Evolutionary conservation across 2,113 vertebrate genomes (phyloP).

Genomic region (Ailuropoda melanoleuca): DNA sequence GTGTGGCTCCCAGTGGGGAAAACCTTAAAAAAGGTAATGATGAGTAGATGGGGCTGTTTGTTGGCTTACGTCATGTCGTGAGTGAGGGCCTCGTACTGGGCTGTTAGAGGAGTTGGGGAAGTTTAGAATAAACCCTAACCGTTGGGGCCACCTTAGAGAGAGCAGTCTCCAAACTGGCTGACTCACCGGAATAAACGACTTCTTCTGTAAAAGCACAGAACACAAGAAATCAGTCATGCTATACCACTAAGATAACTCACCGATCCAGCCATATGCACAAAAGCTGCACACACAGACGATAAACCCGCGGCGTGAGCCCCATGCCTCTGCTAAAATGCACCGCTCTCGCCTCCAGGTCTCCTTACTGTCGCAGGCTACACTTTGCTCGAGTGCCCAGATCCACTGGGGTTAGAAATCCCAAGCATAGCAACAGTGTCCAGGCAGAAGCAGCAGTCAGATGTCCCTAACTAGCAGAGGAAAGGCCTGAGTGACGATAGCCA

Average conservation of each 20-base stretch:
- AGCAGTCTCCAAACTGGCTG: neutral
- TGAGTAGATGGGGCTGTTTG: neutral
- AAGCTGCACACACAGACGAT: neutral
- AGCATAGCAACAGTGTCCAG: conserved; percentile 60
- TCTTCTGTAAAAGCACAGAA: conserved; percentile 6
- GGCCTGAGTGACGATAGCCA: conserved; percentile 16
- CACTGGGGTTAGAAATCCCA: conserved; percentile 56
- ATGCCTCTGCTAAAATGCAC: neutral
- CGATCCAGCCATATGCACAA: neutral
- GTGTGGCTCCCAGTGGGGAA: neutral
- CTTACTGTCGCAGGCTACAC: conserved; percentile 33
- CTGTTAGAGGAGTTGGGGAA: neutral
- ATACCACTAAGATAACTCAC: neutral
- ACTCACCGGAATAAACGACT: neutral
- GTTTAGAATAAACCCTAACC: neutral
- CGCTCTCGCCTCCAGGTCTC: conserved; percentile 17
- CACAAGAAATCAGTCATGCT: neutral
- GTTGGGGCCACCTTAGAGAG: neutral
- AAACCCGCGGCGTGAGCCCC: neutral
- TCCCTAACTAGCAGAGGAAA: conserved; percentile 45
- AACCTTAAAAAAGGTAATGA: neutral
- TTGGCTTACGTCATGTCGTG: neutral
- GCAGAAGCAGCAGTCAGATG: conserved; percentile 58
- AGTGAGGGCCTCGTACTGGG: neutral
- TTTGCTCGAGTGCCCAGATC: neutral